Evolutionary conservation across 2,888 invertebrate genomes (phyloP).

Genomic region (Polymixis flavicincta): DNA sequence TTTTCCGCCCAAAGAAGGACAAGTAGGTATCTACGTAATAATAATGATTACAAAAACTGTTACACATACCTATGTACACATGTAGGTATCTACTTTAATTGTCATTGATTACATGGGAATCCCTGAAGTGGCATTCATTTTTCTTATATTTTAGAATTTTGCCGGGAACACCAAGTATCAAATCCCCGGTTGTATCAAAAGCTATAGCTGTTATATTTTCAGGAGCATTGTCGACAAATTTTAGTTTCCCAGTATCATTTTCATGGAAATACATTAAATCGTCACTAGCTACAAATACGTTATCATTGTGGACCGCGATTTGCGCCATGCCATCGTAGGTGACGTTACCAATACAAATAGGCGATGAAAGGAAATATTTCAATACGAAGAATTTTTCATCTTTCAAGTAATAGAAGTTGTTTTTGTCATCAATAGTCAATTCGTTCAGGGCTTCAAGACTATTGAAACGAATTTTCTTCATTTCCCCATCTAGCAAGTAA

Average conservation of each 20-base stretch:
- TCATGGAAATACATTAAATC: conserved; percentile 80
- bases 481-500: conserved; percentile 76
- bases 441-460: conserved; percentile 80
- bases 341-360: conserved; percentile 77
- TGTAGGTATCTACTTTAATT: background rate
- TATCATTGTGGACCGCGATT: conserved; percentile 80
- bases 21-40: too few relatives aligned
- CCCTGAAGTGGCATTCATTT: conserved; percentile 73
- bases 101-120: conserved; percentile 47
- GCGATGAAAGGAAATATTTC: conserved; percentile 72
- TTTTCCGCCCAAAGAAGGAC: conserved; percentile 1
- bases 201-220: conserved; percentile 81
- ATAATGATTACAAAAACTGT: background rate
- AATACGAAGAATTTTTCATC: conserved; percentile 79
- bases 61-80: background rate
- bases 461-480: conserved; percentile 77
- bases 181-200: conserved; percentile 79
- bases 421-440: conserved; percentile 81
- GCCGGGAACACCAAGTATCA: conserved; percentile 78
- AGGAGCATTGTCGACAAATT: conserved; percentile 76
- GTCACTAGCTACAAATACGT: conserved; percentile 80
- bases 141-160: conserved; percentile 81
- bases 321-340: conserved; percentile 81
- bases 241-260: conserved; percentile 78
- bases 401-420: conserved; percentile 84